Evolutionary conservation across 2,113 vertebrate species (phyloP).

Genomic region (Heterochromis multidens): DNA sequence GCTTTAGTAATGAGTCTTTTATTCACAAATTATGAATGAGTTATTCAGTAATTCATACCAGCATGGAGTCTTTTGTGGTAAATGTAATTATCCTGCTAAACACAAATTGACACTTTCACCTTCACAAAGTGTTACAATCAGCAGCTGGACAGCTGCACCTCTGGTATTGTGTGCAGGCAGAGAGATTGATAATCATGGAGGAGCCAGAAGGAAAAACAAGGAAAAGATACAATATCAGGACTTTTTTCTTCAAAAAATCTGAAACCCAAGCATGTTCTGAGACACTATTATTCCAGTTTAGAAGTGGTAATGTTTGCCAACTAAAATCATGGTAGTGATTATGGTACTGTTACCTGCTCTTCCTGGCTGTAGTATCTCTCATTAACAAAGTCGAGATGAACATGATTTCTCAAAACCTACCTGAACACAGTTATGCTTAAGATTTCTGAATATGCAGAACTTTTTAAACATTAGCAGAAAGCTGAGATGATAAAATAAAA

Average conservation of each 20-base stretch:
- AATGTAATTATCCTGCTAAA: neutral
- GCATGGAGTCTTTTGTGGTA: accelerated
- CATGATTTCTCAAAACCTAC: neutral
- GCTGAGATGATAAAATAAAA: too few species aligned
- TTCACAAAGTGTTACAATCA: neutral
- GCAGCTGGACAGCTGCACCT: neutral
- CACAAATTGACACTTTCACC: neutral
- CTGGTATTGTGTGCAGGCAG: neutral
- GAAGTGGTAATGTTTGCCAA: neutral
- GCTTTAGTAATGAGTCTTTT: neutral
- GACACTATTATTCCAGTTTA: neutral
- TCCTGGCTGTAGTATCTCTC: too few species aligned
- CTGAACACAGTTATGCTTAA: neutral
- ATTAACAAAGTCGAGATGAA: neutral
- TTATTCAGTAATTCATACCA: neutral
- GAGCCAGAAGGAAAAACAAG: neutral
- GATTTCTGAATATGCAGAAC: neutral
- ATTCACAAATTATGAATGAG: neutral
- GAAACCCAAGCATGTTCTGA: neutral
- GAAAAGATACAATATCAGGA: neutral
- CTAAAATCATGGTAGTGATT: neutral
- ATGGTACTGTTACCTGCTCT: too few species aligned
- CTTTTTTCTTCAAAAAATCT: neutral
- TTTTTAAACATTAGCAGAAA: neutral
- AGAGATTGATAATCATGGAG: neutral